A percentile compares a stretch with the other conserved stretches of the same genome.
phyloP scores from a whole-genome alignment of 2,888 invertebrate genomes.

The Conomelus anceps region DNA sequence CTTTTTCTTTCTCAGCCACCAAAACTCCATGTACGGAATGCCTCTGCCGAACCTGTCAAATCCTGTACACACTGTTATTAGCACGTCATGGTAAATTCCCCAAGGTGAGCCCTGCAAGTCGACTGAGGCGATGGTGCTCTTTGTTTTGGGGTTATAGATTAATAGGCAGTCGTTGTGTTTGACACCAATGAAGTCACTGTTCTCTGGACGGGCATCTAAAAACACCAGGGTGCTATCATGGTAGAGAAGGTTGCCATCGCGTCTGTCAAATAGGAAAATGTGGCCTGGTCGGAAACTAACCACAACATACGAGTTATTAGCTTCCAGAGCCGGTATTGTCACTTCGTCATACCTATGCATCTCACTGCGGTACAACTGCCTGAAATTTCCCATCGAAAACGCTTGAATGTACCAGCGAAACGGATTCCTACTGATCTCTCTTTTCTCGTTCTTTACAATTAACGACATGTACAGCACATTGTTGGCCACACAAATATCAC shows the following conservation, averaged over 20 bases:
- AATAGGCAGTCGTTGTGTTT: not conserved
- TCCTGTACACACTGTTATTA: not conserved
- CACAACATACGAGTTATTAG: not conserved
- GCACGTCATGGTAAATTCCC: not conserved
- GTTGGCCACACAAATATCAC: not conserved
- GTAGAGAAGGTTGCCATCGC: not conserved
- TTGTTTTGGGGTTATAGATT: not conserved
- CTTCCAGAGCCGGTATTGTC: not conserved
- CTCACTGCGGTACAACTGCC: not conserved
- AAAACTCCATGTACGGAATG: not conserved
- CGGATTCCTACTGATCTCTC: not conserved
- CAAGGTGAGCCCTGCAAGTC: not conserved
- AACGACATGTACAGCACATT: not conserved
- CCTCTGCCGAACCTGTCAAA: not conserved
- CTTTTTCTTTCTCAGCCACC: not conserved
- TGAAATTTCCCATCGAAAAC: not conserved
- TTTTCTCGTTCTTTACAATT: not conserved
- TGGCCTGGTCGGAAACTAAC: not conserved
- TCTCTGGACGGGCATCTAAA: not conserved
- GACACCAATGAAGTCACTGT: not conserved
- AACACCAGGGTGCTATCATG: not conserved
- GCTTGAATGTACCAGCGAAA: not conserved
- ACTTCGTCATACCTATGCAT: not conserved
- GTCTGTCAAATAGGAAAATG: not conserved
- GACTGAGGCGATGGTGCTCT: not conserved